Base-by-base conservation (phyloP, 2,888 invertebrate genomes). In the Megamerina dolium region DNA sequence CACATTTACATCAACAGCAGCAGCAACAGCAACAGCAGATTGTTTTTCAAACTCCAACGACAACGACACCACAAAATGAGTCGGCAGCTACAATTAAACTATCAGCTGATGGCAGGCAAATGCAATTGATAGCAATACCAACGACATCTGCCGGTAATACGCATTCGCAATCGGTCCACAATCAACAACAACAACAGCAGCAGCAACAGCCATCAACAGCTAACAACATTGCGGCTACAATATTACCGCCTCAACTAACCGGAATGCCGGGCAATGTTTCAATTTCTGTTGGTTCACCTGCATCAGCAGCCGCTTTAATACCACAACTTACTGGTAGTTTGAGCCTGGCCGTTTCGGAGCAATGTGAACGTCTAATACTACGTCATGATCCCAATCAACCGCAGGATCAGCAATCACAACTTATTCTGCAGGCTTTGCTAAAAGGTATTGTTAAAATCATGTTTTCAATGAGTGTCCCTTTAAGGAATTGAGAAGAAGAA, bases 341-440 rank as follows among this genome's bases (percentile, higher is more conserved):
- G 44, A 77, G 81, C 46, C 66, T 84, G 42, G 79, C 83, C 1
- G 73, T 83, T 36, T 79, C 80, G 2, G 83, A 84, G 61, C 82
- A 83, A 54, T 83, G 83, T 8, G 83, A 68, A 27, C 72, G 81
- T 18, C 71, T 83, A 33, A 75, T 83, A 31, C 64, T 83, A 38
- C 81, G 82, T 33, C 83, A 82, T 54, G 79, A 81, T 51, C 78
- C 80, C 3, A 76, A 75, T 41, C 61, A 75, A 31, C 77, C 76
- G 35, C 77, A 77, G 51, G 77, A 78, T 56, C 63, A 71, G 37
- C 72, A 73, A 43, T 72, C 72, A 17, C 72, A 72, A 51, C 56
- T 69, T 8, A 72, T 72, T 40, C 45, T 72, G 33, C 73, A 72
- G 46, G 73, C 72, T 5, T 52, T 72, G 41, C 51, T 72, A 12